phyloP scores from a whole-genome alignment of 1,140 invertebrate species.

The Cotesia typhae region DNA sequence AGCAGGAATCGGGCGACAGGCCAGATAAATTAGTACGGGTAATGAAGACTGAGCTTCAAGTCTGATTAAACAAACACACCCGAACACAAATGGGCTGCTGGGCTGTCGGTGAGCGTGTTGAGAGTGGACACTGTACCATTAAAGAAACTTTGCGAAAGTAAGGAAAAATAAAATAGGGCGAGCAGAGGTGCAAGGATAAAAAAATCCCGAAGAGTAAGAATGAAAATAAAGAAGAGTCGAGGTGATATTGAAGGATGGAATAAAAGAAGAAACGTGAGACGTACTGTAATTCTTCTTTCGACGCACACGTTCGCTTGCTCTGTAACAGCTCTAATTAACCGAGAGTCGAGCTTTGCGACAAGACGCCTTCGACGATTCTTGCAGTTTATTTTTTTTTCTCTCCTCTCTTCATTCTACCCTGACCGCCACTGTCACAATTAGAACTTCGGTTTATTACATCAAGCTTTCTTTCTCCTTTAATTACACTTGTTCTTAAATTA shows the following conservation, averaged over 20 bases:
- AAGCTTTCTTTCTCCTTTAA: too few relatives aligned
- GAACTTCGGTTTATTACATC: too few relatives aligned
- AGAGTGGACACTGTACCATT: slow-evolving; percentile 22
- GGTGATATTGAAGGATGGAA: slow-evolving; percentile 28
- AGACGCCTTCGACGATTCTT: slow-evolving; percentile 12
- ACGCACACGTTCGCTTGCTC: slow-evolving; percentile 19
- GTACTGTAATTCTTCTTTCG: slow-evolving; percentile 31
- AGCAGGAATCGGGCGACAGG: slow-evolving; percentile 52
- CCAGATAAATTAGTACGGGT: slow-evolving; percentile 58
- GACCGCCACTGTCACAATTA: too few relatives aligned
- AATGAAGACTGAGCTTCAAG: slow-evolving; percentile 60
- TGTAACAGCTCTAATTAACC: slow-evolving; percentile 55
- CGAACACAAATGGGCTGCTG: slow-evolving; percentile 50
- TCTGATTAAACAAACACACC: slow-evolving; percentile 63
- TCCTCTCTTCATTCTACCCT: too few relatives aligned
- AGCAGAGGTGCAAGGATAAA: slow-evolving; percentile 18
- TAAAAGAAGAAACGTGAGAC: slow-evolving; percentile 19
- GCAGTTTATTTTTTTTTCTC: too few relatives aligned
- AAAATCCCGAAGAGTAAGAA: slow-evolving; percentile 21
- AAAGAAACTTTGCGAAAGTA: slow-evolving; percentile 15
- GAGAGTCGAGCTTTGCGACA: slow-evolving; percentile 37
- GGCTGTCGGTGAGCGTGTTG: slow-evolving; percentile 38
- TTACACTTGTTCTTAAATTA: too few relatives aligned
- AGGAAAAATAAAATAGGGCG: too few relatives aligned
- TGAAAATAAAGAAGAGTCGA: neutral